These are phyloP conservation scores for Ellobius talpinus DNA, from an alignment of 2,113 vertebrate species.

Conservation along the genomic window DNA sequence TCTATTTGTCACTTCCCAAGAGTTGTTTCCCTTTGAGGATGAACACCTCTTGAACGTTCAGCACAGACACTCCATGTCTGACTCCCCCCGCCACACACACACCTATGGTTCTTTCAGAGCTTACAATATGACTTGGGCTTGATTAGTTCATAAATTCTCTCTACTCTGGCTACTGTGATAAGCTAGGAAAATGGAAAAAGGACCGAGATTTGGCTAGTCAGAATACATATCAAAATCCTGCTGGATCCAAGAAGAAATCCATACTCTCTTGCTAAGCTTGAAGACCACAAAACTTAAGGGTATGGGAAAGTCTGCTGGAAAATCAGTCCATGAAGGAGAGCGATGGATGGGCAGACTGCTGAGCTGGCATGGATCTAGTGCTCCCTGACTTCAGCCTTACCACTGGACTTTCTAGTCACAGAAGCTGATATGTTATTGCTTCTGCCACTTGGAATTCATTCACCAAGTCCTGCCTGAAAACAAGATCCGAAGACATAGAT, in stretches of 20 bases:
- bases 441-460: background rate
- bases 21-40: background rate
- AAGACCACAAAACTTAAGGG: background rate
- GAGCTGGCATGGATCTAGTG: fast-evolving
- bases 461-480: background rate
- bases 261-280: background rate
- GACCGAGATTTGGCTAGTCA: background rate
- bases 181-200: background rate
- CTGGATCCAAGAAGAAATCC: background rate
- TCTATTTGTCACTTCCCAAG: background rate
- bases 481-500: background rate
- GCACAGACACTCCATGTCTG: background rate
- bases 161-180: background rate
- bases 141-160: background rate
- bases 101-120: background rate
- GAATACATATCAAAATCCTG: background rate
- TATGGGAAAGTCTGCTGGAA: background rate
- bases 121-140: background rate
- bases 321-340: background rate
- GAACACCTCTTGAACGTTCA: background rate
- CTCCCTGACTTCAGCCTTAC: background rate
- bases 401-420: background rate
- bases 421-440: background rate
- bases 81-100: background rate
- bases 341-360: background rate